Percentiles rank a stretch among this genome's conserved stretches.
These are phyloP conservation scores for Margaritifera margaritifera DNA, from an alignment of 2,888 invertebrate genomes.

Conservation along the genomic window DNA sequence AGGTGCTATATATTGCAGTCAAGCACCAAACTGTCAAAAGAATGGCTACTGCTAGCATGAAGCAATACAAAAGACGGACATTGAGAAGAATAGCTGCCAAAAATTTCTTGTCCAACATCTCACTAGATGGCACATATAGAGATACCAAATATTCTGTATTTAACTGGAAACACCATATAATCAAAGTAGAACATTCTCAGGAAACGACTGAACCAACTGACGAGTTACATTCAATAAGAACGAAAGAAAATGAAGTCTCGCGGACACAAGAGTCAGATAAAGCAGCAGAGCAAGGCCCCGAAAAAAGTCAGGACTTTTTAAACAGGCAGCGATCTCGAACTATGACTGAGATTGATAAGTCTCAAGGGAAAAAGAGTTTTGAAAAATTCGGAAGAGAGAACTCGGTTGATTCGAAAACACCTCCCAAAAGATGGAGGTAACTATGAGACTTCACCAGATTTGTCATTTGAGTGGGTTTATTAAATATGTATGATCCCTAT, in stretches of 20 bases:
- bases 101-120: constrained; percentile 95
- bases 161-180: constrained; percentile 45
- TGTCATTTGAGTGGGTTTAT: no score
- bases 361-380: neutral
- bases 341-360: no score
- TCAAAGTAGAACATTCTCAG: constrained; percentile 29
- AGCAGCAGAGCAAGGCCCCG: no score
- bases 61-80: constrained; percentile 60
- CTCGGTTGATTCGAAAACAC: neutral
- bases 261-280: no score
- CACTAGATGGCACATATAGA: constrained; percentile 89
- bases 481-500: no score
- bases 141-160: constrained; percentile 74
- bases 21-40: constrained; percentile 5
- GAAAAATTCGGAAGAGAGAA: neutral
- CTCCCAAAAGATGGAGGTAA: no score
- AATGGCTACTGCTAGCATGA: constrained; percentile 51
- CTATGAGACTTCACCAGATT: no score
- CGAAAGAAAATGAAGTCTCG: no score
- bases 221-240: no score
- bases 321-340: no score
- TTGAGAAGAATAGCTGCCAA: constrained; percentile 84
- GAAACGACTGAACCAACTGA: constrained; percentile 5
- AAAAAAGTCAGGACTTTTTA: no score
- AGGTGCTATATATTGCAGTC: neutral